phyloP scores from a whole-genome alignment of 2,888 invertebrate species.

The Pyralis farinalis region DNA sequence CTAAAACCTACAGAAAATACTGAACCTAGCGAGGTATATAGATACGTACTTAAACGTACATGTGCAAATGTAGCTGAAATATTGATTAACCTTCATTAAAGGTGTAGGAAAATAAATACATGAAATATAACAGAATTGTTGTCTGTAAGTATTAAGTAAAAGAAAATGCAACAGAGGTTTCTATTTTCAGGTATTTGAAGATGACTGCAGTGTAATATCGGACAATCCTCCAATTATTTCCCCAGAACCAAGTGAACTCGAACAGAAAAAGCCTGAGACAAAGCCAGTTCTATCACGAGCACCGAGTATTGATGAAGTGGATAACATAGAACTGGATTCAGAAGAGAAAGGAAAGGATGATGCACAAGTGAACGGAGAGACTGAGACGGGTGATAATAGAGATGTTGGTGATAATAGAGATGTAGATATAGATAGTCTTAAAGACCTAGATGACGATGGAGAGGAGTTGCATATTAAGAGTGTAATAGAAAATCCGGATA shows the following conservation, averaged over 20 bases:
- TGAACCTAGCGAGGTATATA: conserved; percentile 47
- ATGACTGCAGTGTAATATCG: conserved; percentile 78
- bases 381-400: conserved; percentile 78
- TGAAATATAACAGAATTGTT: too few relatives aligned
- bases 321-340: conserved; percentile 67
- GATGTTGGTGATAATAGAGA: conserved; percentile 58
- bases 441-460: conserved; percentile 71
- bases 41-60: too few relatives aligned
- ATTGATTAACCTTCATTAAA: too few relatives aligned
- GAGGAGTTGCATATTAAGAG: conserved; percentile 62
- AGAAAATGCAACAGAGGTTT: too few relatives aligned
- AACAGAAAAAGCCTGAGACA: conserved; percentile 52
- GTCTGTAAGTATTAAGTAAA: too few relatives aligned
- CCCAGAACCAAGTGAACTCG: conserved; percentile 70
- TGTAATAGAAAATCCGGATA: conserved; percentile 69
- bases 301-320: conserved; percentile 73
- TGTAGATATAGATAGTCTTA: conserved; percentile 71
- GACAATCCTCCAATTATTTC: conserved; percentile 76
- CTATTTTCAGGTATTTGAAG: conserved; percentile 74
- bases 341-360: conserved; percentile 53
- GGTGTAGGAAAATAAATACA: too few relatives aligned
- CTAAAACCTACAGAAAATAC: conserved; percentile 47
- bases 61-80: too few relatives aligned
- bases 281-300: conserved; percentile 67
- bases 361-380: conserved; percentile 72